These are phyloP conservation scores for Procapra przewalskii DNA, from an alignment of 2,113 vertebrate genomes.

Conservation along the genomic window DNA sequence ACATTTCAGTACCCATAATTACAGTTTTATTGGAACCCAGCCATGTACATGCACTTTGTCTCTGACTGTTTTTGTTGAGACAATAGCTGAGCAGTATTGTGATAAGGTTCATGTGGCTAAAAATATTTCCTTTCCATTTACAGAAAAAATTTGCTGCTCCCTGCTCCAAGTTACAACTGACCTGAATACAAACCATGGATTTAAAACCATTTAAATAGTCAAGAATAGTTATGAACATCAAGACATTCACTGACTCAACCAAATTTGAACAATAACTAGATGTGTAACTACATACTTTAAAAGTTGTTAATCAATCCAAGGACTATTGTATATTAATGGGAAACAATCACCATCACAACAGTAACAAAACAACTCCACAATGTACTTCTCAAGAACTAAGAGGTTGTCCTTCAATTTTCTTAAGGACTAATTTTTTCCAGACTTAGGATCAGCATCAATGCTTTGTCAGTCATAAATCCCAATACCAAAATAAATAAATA, in stretches of 20 bases:
- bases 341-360: not conserved
- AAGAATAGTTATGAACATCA: not conserved
- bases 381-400: not conserved
- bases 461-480: not conserved
- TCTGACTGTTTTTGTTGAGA: not conserved
- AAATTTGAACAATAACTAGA: not conserved
- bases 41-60: not conserved
- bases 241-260: not conserved
- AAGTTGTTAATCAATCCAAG: not conserved
- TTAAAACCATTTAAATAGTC: not conserved
- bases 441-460: not conserved
- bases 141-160: not conserved
- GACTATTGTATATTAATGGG: not conserved
- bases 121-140: constrained; percentile 21
- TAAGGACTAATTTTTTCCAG: not conserved
- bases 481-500: not conserved
- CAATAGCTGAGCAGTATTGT: not conserved
- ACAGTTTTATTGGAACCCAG: not conserved
- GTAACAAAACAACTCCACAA: not conserved
- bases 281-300: not conserved
- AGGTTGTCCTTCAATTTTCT: not conserved
- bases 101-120: not conserved
- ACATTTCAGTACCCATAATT: constrained; percentile 25
- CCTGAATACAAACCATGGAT: not conserved
- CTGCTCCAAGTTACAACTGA: not conserved